Conservation (phyloP, 2,113 vertebrate genomes). For the Xerus inauris region DNA sequence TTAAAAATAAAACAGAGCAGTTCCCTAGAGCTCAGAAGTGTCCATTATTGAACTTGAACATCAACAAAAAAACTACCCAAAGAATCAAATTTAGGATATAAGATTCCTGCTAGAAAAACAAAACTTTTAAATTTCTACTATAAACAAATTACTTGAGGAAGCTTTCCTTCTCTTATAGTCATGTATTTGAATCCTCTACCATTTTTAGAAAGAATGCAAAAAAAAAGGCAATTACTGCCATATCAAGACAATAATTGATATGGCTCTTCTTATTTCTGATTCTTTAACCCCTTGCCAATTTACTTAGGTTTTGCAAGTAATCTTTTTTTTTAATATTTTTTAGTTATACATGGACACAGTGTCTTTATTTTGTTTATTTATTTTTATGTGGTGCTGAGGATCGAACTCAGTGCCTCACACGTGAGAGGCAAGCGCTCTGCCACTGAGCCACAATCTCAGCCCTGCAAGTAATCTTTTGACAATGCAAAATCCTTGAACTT, state of each 20-base stretch:
- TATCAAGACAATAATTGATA: background rate
- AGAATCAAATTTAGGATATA: conserved; percentile 69
- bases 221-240: background rate
- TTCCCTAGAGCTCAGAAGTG: conserved; percentile 45
- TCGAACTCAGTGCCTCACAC: too few relatives aligned
- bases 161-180: background rate
- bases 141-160: conserved; percentile 49
- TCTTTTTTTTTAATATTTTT: too few relatives aligned
- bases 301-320: background rate
- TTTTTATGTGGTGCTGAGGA: too few relatives aligned
- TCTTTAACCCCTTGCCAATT: background rate
- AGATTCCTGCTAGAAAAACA: background rate
- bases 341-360: too few relatives aligned
- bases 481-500: background rate
- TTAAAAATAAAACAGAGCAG: conserved; percentile 24
- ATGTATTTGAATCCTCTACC: background rate
- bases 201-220: background rate
- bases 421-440: too few relatives aligned
- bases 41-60: conserved; percentile 56
- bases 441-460: too few relatives aligned
- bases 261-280: background rate
- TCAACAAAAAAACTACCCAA: conserved; percentile 53
- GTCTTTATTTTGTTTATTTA: too few relatives aligned
- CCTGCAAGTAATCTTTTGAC: background rate
- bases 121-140: conserved; percentile 41